Evolutionary conservation across 2,797 vertebrate genomes (phyloP).

Genomic region (Hoplostethus atlanticus): DNA sequence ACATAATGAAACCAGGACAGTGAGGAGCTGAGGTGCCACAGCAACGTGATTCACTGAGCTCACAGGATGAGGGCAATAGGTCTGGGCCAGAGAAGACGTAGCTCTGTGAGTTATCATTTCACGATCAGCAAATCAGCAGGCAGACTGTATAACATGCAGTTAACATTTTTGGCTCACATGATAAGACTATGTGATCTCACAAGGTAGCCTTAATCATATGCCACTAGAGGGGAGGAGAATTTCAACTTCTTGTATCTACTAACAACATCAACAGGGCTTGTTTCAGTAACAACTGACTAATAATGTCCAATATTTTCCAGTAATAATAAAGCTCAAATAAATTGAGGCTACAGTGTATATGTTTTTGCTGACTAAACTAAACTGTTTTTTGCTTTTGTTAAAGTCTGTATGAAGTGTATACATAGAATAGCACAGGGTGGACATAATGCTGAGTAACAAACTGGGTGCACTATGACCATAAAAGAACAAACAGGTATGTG

Average conservation of each 20-base stretch:
- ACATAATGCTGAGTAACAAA: not conserved
- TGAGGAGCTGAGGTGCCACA: constrained; percentile 61
- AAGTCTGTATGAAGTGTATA: too few relatives aligned
- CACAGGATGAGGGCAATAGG: constrained; percentile 35
- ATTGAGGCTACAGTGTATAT: not conserved
- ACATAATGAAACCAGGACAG: constrained; percentile 81
- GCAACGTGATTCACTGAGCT: constrained; percentile 69
- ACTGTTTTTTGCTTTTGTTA: too few relatives aligned
- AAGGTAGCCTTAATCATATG: not conserved
- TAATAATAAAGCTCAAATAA: not conserved
- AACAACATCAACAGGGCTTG: not conserved
- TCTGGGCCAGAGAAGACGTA: constrained; percentile 10
- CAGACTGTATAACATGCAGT: constrained; percentile 4
- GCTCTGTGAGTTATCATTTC: constrained; percentile 9
- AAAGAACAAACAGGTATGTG: not conserved
- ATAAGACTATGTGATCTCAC: not conserved
- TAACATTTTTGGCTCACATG: constrained; percentile 23
- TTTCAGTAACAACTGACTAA: not conserved
- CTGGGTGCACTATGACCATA: not conserved
- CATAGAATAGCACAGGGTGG: not conserved
- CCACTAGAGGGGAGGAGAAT: constrained; percentile 1
- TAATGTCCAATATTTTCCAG: not conserved
- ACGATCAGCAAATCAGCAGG: constrained; percentile 33
- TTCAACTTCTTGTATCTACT: not conserved
- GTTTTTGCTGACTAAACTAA: not conserved